These are phyloP conservation scores for Campoletis sonorensis DNA, from an alignment of 1,140 invertebrate species.

Conservation along the genomic window DNA sequence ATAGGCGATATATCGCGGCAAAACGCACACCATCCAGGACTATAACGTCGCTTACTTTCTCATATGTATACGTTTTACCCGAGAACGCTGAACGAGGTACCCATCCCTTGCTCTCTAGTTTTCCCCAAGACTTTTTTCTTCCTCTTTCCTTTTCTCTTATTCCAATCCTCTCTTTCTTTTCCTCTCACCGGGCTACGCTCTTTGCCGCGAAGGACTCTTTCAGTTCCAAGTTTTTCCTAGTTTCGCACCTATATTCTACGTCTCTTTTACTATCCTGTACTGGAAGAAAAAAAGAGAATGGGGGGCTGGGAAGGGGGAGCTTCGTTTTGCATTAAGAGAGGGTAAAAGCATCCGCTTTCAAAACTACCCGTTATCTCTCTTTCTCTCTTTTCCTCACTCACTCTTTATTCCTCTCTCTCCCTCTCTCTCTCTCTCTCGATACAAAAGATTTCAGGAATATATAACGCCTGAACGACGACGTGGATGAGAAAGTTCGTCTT, in stretches of 20 bases:
- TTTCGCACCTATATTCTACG: not conserved
- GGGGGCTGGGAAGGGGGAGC: too few relatives aligned
- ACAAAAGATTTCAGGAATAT: constrained; percentile 1
- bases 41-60: constrained; percentile 29
- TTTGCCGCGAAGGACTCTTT: not conserved
- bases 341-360: not conserved
- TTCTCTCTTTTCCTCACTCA: not conserved
- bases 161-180: not conserved
- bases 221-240: constrained; percentile 44
- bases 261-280: not conserved
- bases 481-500: constrained; percentile 1
- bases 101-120: not conserved
- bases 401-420: not conserved
- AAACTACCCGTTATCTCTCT: not conserved
- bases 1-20: constrained; percentile 13
- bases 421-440: not conserved
- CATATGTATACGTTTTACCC: not conserved
- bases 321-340: not conserved
- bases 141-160: not conserved
- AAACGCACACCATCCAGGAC: not conserved
- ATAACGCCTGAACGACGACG: constrained; percentile 3
- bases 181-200: not conserved
- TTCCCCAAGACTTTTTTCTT: not conserved
- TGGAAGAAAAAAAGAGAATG: not conserved
- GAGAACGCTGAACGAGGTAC: not conserved